These are phyloP conservation scores for Drosophila suzukii DNA, from an alignment of 1,140 invertebrate species.

Conservation along the genomic window DNA sequence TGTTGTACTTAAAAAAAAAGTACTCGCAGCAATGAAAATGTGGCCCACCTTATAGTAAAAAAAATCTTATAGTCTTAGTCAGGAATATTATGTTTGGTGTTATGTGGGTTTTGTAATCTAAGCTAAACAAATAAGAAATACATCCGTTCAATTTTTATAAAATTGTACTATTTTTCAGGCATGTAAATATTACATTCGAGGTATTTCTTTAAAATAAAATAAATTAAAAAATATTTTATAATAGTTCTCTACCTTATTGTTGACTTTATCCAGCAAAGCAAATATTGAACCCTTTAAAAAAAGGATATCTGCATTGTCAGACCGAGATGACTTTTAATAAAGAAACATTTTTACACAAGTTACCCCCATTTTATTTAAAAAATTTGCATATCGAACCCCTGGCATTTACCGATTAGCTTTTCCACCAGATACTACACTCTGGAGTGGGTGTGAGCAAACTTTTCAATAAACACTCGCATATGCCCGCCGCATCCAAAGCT, in stretches of 20 bases:
- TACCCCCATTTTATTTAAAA: not conserved
- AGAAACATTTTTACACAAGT: not conserved
- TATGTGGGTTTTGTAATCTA: no score
- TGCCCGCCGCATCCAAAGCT: conserved; percentile 35
- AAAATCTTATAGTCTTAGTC: no score
- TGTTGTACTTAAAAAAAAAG: no score
- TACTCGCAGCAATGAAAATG: no score
- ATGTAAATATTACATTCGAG: no score
- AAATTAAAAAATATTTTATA: no score
- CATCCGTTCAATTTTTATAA: no score
- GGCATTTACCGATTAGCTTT: conserved; percentile 13
- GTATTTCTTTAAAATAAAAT: no score
- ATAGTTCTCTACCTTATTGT: not conserved
- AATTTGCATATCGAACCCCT: conserved; percentile 15
- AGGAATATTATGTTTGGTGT: no score
- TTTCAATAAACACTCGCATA: conserved; percentile 49
- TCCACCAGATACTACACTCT: not conserved
- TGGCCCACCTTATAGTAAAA: no score
- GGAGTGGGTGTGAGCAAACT: conserved; percentile 27
- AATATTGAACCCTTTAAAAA: not conserved
- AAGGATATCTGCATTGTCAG: not conserved
- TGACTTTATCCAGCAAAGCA: not conserved
- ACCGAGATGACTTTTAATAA: not conserved
- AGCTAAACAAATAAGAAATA: not conserved
- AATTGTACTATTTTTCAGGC: no score